phyloP scores from a whole-genome alignment of 2,113 vertebrate genomes.

The Lepus europaeus region DNA sequence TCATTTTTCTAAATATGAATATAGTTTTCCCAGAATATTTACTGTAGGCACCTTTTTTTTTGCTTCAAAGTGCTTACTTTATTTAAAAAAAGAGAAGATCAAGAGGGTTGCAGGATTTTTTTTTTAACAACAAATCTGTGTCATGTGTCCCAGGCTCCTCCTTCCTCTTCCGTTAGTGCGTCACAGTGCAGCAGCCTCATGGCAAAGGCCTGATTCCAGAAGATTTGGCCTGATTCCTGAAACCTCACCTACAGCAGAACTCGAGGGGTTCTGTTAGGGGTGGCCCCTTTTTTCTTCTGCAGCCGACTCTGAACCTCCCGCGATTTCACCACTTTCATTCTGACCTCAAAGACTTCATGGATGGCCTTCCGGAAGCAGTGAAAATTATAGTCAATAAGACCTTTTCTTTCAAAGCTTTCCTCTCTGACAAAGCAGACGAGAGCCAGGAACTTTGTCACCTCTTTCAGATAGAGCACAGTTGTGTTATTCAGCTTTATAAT shows the following conservation, averaged over 20 bases:
- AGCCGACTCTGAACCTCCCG: constrained; percentile 93
- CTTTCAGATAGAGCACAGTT: constrained; percentile 97
- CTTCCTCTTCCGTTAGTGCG: constrained; percentile 82
- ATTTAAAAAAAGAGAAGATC: constrained; percentile 86
- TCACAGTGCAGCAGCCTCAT: constrained; percentile 75
- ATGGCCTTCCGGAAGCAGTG: constrained; percentile 98
- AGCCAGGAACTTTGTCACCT: constrained; percentile 97
- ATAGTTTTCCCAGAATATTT: too few species aligned
- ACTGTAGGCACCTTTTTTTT: constrained; percentile 32
- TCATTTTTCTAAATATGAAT: too few species aligned
- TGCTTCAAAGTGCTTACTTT: constrained; percentile 89
- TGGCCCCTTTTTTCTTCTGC: constrained; percentile 90
- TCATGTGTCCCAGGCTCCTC: constrained; percentile 68
- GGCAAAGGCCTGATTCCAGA: constrained; percentile 65
- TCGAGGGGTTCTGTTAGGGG: constrained; percentile 89
- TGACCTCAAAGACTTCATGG: constrained; percentile 97
- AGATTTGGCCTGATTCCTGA: neutral
- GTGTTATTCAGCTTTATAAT: constrained; percentile 98
- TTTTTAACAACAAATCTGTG: constrained; percentile 70
- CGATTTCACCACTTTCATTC: constrained; percentile 93
- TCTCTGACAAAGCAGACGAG: constrained; percentile 97
- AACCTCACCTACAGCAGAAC: constrained; percentile 84
- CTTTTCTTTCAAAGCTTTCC: constrained; percentile 98
- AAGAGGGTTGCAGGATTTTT: constrained; percentile 75
- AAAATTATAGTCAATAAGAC: constrained; percentile 98